A percentile compares a stretch with the other conserved stretches of the same genome.
Conservation (phyloP, 1,140 invertebrate genomes). For the Drosophila grimshawi region DNA sequence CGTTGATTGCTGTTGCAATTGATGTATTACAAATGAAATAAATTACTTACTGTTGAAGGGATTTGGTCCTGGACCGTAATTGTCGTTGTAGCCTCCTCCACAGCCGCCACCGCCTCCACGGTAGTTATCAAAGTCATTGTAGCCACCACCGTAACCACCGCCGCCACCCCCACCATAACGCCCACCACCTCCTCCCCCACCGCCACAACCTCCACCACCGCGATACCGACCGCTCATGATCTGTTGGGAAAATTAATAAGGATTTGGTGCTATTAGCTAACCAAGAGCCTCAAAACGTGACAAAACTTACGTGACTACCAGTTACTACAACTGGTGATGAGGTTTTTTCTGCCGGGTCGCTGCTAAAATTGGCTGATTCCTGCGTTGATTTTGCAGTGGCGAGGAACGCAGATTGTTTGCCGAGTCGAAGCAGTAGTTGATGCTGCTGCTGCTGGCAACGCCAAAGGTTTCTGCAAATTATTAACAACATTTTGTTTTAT, state of each 20-base stretch:
- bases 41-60: slow-evolving; percentile 70
- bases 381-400: slow-evolving; percentile 28
- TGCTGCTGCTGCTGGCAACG: slow-evolving; percentile 63
- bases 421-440: slow-evolving; percentile 46
- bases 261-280: neutral
- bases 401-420: slow-evolving; percentile 40
- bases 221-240: slow-evolving; percentile 80
- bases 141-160: slow-evolving; percentile 55
- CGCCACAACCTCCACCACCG: slow-evolving; percentile 60
- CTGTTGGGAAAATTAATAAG: slow-evolving; percentile 34
- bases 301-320: slow-evolving; percentile 77
- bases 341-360: slow-evolving; percentile 17
- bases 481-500: slow-evolving; percentile 68
- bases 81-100: slow-evolving; percentile 66
- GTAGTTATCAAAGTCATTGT: slow-evolving; percentile 71
- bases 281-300: neutral
- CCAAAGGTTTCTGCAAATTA: slow-evolving; percentile 74
- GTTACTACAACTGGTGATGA: slow-evolving; percentile 23
- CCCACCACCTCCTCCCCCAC: slow-evolving; percentile 50
- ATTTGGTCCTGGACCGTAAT: slow-evolving; percentile 71
- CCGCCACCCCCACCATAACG: slow-evolving; percentile 51
- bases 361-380: slow-evolving; percentile 14
- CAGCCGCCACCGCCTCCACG: slow-evolving; percentile 48
- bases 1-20: neutral
- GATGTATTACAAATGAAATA: neutral